Percentiles rank a stretch among this genome's conserved stretches.
Evolutionary conservation across 1,140 invertebrate species (phyloP).

Genomic region (Magallana angulata): DNA sequence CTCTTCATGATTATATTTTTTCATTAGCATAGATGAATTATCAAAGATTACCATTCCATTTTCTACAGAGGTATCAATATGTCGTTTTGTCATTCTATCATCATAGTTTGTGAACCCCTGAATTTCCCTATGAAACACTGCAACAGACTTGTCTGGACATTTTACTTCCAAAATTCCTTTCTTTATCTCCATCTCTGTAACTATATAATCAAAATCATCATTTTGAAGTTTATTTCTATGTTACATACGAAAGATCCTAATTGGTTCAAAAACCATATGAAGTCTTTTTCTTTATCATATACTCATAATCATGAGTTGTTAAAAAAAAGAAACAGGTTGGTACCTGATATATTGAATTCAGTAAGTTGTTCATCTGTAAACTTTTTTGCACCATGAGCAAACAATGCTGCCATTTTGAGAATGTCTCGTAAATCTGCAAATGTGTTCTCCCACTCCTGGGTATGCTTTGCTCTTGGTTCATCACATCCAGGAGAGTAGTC

Average conservation of each 20-base stretch:
- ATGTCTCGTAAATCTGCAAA: conserved; percentile 58
- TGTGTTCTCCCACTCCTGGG: conserved; percentile 65
- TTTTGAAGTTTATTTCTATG: neutral
- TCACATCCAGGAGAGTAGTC: conserved; percentile 69
- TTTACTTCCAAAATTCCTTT: conserved; percentile 53
- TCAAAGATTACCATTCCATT: neutral
- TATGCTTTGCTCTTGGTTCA: conserved; percentile 58
- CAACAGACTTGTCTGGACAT: conserved; percentile 38
- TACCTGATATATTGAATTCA: conserved; percentile 71
- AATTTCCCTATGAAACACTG: conserved; percentile 47
- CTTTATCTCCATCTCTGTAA: conserved; percentile 60
- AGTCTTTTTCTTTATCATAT: too few relatives aligned
- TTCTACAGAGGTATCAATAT: neutral
- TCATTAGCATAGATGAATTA: too few relatives aligned
- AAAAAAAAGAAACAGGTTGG: neutral
- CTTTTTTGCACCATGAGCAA: conserved; percentile 59
- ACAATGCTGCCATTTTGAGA: conserved; percentile 60
- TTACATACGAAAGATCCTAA: too few relatives aligned
- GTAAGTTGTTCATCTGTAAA: conserved; percentile 59
- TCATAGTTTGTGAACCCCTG: conserved; percentile 21
- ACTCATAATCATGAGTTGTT: too few relatives aligned
- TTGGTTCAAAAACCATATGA: too few relatives aligned
- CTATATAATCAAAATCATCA: conserved; percentile 41
- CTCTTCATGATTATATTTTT: too few relatives aligned
- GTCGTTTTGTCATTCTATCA: conserved; percentile 15